phyloP scores from a whole-genome alignment of 2,888 invertebrate genomes.

The Neocrepidodera transversa region DNA sequence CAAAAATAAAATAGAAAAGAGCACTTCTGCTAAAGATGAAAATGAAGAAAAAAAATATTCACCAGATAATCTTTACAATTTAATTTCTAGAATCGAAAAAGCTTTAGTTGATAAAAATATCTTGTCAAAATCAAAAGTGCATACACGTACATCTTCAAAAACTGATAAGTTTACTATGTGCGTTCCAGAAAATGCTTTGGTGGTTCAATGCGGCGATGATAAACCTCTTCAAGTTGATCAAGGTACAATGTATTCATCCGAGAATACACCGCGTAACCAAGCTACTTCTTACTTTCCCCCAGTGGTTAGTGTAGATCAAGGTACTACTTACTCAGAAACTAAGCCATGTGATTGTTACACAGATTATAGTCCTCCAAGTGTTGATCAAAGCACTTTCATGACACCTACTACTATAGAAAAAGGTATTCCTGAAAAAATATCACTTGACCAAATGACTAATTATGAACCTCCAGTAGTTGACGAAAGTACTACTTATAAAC shows the following conservation, averaged over 20 bases:
- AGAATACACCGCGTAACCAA: too few species aligned
- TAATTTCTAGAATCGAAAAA: constrained; percentile 1
- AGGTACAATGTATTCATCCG: neutral
- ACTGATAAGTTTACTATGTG: neutral
- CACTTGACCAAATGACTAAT: neutral
- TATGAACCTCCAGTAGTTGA: too few species aligned
- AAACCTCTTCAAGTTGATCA: neutral
- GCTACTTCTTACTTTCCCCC: too few species aligned
- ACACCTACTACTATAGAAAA: too few species aligned
- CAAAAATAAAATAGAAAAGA: too few species aligned
- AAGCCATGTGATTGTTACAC: neutral
- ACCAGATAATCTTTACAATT: neutral
- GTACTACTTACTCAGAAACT: neutral
- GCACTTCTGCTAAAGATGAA: neutral
- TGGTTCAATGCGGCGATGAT: neutral
- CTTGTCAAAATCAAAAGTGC: neutral
- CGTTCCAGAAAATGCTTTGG: neutral
- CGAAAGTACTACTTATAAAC: neutral
- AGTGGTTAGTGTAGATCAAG: neutral
- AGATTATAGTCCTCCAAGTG: neutral
- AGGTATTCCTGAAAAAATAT: too few species aligned
- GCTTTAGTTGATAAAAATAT: neutral
- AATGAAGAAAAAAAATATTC: neutral
- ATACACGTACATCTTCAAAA: neutral
- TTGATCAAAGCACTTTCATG: too few species aligned